phyloP scores from a whole-genome alignment of 2,113 vertebrate genomes.

The Takifugu flavidus region DNA sequence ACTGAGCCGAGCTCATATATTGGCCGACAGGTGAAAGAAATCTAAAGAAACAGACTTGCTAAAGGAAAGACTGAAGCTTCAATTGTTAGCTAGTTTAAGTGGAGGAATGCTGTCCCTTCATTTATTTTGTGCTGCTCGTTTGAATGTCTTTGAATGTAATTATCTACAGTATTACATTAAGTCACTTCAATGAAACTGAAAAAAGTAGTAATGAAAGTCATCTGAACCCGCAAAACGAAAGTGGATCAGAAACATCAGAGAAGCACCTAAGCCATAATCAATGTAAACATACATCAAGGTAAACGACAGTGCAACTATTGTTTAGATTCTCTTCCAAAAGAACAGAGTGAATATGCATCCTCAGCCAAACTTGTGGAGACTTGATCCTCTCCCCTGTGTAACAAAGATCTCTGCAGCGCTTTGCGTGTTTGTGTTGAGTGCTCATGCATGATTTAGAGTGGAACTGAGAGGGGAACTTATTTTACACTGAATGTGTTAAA shows the following conservation, averaged over 20 bases:
- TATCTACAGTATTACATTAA: no score
- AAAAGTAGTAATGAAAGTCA: no score
- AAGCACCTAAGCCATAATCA: no score
- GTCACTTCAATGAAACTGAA: no score
- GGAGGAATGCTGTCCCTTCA: no score
- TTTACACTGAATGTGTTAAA: not conserved
- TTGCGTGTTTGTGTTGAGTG: slow-evolving; percentile 16
- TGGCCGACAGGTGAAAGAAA: not conserved
- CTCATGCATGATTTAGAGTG: not conserved
- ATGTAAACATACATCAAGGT: no score
- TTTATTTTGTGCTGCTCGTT: no score
- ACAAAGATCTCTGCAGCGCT: slow-evolving; percentile 18
- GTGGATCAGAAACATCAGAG: no score
- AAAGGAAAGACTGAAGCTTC: slow-evolving; percentile 1
- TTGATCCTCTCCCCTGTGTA: slow-evolving; percentile 20
- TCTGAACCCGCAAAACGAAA: no score
- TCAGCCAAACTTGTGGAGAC: slow-evolving; percentile 36
- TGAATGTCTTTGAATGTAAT: no score
- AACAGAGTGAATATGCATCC: not conserved
- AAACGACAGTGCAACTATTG: not conserved
- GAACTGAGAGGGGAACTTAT: not conserved
- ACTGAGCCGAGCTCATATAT: slow-evolving; percentile 24
- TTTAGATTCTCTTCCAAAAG: not conserved
- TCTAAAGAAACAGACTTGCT: no score
- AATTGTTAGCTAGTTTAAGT: not conserved